Conservation (phyloP, 1,140 invertebrate species). For the Dinoponera quadriceps region DNA sequence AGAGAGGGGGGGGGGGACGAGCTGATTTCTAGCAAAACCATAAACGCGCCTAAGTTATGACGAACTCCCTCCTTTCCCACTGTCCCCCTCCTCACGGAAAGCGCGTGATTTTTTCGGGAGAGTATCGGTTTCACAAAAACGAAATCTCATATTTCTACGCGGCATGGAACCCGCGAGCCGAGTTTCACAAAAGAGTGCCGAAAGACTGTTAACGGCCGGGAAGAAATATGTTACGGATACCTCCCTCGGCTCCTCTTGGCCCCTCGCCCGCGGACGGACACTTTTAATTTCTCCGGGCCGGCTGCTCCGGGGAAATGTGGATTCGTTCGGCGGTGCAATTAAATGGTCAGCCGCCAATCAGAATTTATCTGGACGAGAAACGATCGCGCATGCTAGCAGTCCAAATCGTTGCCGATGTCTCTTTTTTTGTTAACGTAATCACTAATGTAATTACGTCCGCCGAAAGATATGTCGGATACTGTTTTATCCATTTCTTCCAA, state of each 20-base stretch:
- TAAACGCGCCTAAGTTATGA: conserved; percentile 74
- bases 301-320: conserved; percentile 26
- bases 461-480: background rate
- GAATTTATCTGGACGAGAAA: conserved; percentile 14
- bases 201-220: conserved; percentile 53
- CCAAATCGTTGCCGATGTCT: background rate
- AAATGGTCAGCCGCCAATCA: conserved; percentile 49
- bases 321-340: conserved; percentile 32
- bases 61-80: background rate
- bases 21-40: conserved; percentile 71
- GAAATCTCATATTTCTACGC: conserved; percentile 51
- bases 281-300: conserved; percentile 32
- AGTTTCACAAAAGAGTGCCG: conserved; percentile 61
- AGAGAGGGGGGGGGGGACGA: too few species aligned
- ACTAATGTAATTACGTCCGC: background rate
- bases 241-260: background rate
- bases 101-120: conserved; percentile 14
- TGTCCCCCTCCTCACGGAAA: too few species aligned
- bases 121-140: conserved; percentile 53
- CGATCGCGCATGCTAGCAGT: background rate
- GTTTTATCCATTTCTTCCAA: background rate
- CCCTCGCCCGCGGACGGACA: conserved; percentile 16
- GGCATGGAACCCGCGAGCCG: conserved; percentile 16
- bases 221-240: conserved; percentile 55
- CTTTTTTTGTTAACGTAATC: background rate